Percentiles rank a stretch among this genome's conserved stretches.
phyloP scores from a whole-genome alignment of 2,888 invertebrate genomes.

The Acleris holmiana region DNA sequence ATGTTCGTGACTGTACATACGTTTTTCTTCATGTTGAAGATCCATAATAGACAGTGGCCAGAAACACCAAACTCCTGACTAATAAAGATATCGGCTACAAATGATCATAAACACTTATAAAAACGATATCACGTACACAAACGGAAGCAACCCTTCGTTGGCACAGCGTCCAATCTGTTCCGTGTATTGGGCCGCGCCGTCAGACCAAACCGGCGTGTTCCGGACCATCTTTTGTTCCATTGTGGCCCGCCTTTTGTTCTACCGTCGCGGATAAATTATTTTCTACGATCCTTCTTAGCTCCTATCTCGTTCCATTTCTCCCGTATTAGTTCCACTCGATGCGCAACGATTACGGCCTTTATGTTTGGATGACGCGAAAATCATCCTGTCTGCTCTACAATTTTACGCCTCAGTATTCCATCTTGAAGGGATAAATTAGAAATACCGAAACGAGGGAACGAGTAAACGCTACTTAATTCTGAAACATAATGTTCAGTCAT shows the following conservation, averaged over 20 bases:
- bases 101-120: constrained; percentile 5
- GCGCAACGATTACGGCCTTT: constrained; percentile 82
- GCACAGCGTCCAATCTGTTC: constrained; percentile 76
- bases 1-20: too few relatives aligned
- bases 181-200: constrained; percentile 69
- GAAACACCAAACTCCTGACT: too few relatives aligned
- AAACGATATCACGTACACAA: constrained; percentile 59
- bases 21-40: too few relatives aligned
- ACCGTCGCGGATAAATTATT: constrained; percentile 80
- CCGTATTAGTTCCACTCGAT: constrained; percentile 83
- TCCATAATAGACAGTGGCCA: too few relatives aligned
- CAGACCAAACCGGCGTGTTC: constrained; percentile 74
- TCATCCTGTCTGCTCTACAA: constrained; percentile 76
- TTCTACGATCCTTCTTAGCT: constrained; percentile 79
- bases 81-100: too few relatives aligned
- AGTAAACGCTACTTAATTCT: constrained; percentile 30
- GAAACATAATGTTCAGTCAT: constrained; percentile 22
- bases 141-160: constrained; percentile 56
- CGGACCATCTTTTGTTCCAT: constrained; percentile 78
- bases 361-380: constrained; percentile 82
- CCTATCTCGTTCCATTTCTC: constrained; percentile 81
- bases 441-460: constrained; percentile 54
- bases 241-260: constrained; percentile 78
- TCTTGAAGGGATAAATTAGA: constrained; percentile 68
- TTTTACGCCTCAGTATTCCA: constrained; percentile 77